phyloP scores from a whole-genome alignment of 2,113 vertebrate genomes.

The Ptilorrhoa leucosticta region DNA sequence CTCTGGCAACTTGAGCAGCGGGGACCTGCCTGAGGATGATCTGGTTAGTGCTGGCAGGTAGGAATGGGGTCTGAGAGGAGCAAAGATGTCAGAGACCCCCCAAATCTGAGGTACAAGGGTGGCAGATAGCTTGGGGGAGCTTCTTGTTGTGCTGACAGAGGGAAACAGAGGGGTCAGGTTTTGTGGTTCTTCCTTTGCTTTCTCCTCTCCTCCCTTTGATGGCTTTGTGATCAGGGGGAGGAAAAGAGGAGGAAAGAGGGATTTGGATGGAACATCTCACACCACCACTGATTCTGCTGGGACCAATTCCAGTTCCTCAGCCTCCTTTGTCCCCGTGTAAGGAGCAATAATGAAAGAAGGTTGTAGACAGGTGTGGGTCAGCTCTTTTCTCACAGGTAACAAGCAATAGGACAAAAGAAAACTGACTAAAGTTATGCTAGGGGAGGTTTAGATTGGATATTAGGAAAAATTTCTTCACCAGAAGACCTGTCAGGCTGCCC shows the following conservation, averaged over 20 bases:
- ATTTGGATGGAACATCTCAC: neutral
- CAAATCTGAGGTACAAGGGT: accelerated
- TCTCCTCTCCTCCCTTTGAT: neutral
- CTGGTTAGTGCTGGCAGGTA: conserved; percentile 35
- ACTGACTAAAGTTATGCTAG: neutral
- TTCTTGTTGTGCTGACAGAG: neutral
- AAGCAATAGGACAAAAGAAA: neutral
- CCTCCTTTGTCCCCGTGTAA: neutral
- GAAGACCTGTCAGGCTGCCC: neutral
- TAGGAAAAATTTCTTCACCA: neutral
- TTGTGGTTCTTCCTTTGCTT: neutral
- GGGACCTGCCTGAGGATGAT: neutral
- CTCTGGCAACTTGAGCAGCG: neutral
- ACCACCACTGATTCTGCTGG: neutral
- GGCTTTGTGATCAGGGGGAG: neutral
- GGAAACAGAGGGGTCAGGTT: neutral
- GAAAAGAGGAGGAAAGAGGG: neutral
- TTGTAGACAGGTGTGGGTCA: neutral
- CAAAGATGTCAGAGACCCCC: neutral
- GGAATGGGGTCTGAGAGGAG: neutral
- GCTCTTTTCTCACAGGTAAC: neutral
- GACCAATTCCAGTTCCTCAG: accelerated
- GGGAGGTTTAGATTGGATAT: neutral
- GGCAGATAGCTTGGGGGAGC: neutral
- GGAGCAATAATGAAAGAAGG: neutral